phyloP scores from a whole-genome alignment of 2,888 invertebrate genomes.

The Eurytoma californica region DNA sequence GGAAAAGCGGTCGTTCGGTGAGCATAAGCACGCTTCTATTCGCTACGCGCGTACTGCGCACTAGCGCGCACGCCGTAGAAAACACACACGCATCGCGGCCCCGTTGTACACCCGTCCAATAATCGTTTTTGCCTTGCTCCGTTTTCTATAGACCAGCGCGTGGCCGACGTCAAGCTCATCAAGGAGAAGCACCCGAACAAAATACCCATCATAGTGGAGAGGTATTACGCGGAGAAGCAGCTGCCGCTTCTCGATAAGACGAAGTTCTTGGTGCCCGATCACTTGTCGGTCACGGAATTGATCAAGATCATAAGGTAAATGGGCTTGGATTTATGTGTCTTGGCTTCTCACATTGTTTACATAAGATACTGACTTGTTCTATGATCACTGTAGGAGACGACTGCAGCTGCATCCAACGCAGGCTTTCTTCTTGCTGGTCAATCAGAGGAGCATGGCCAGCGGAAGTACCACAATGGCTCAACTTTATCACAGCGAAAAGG shows the following conservation, averaged over 20 bases:
- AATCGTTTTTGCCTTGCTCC: not conserved
- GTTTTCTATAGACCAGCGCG: constrained; percentile 64
- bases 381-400: constrained; percentile 75
- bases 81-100: not conserved
- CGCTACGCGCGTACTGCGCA: constrained; percentile 19
- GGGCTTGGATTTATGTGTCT: not conserved
- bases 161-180: constrained; percentile 68
- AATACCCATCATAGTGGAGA: constrained; percentile 87
- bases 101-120: too few relatives aligned
- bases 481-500: constrained; percentile 85
- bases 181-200: constrained; percentile 68
- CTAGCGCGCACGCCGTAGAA: constrained; percentile 3
- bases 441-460: constrained; percentile 88
- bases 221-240: constrained; percentile 86
- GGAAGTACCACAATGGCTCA: constrained; percentile 89
- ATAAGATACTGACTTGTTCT: not conserved
- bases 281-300: constrained; percentile 92
- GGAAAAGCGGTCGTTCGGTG: constrained; percentile 71
- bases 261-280: constrained; percentile 92
- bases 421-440: constrained; percentile 88
- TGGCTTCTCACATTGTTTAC: not conserved
- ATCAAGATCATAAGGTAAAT: constrained; percentile 87
- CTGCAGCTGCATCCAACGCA: constrained; percentile 81
- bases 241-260: constrained; percentile 88
- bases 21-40: constrained; percentile 50